A percentile compares a stretch with the other conserved stretches of the same genome.
phyloP scores from a whole-genome alignment of 2,888 invertebrate genomes.

The Folsomia candida region DNA sequence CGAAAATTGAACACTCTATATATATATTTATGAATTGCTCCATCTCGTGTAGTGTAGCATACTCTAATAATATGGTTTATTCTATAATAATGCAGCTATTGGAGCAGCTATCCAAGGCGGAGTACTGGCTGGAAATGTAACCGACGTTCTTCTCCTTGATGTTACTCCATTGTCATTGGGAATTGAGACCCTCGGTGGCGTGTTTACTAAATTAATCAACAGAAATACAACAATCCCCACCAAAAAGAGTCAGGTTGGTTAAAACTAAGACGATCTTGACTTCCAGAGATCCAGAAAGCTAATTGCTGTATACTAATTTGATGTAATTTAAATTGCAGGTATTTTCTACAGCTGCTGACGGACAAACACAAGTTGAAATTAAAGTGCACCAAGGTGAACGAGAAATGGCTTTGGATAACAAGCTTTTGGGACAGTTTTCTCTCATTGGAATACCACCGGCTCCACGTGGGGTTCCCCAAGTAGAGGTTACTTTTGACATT shows the following conservation, averaged over 20 bases:
- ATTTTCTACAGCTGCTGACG: constrained; percentile 66
- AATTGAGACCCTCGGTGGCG: constrained; percentile 70
- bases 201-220: constrained; percentile 68
- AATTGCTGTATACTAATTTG: no score
- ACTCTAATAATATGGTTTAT: no score
- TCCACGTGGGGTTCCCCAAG: constrained; percentile 84
- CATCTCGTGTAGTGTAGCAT: no score
- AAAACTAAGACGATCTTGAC: neutral
- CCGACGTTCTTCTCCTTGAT: constrained; percentile 66
- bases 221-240: constrained; percentile 67
- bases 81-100: constrained; percentile 93
- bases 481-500: constrained; percentile 81
- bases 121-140: constrained; percentile 61
- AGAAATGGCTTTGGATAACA: constrained; percentile 93
- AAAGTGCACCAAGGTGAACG: constrained; percentile 86
- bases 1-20: no score
- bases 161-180: constrained; percentile 68
- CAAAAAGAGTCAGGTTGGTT: constrained; percentile 60
- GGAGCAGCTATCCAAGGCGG: constrained; percentile 93
- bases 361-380: constrained; percentile 65
- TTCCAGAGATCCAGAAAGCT: neutral
- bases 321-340: constrained; percentile 59
- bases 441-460: constrained; percentile 93
- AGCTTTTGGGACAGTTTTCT: constrained; percentile 93
- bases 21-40: no score